Percentiles rank a stretch among this genome's conserved stretches.
Conservation (phyloP, 2,888 invertebrate genomes). For the Mythimna pallens region DNA sequence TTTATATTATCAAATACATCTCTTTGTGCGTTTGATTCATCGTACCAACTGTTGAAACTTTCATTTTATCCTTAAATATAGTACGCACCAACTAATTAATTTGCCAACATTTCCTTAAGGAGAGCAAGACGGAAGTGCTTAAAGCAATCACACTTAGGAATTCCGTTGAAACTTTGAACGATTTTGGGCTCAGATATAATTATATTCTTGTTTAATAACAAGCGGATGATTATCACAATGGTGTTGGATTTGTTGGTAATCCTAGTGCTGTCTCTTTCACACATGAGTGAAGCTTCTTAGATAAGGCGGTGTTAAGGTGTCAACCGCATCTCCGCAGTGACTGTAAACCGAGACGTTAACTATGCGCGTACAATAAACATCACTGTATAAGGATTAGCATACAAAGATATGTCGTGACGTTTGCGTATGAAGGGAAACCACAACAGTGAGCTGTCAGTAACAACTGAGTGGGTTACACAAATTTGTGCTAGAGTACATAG, state of each 20-base stretch:
- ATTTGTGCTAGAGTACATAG: slow-evolving; percentile 25
- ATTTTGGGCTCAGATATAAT: slow-evolving; percentile 36
- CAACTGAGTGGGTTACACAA: slow-evolving; percentile 43
- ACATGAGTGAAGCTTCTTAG: slow-evolving; percentile 19
- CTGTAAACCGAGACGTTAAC: slow-evolving; percentile 39
- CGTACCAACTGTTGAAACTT: not conserved
- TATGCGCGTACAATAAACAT: slow-evolving; percentile 39
- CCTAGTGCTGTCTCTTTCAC: slow-evolving; percentile 35
- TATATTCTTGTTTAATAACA: slow-evolving; percentile 38
- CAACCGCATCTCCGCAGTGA: slow-evolving; percentile 52
- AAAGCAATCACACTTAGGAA: slow-evolving; percentile 31
- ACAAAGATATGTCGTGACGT: slow-evolving; percentile 52
- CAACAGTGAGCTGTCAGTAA: slow-evolving; percentile 53
- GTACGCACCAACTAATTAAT: slow-evolving; percentile 22
- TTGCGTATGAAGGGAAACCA: slow-evolving; percentile 43
- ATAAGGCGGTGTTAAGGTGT: slow-evolving; percentile 45
- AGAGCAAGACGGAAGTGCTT: slow-evolving; percentile 6
- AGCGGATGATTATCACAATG: slow-evolving; percentile 37
- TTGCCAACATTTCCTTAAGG: slow-evolving; percentile 22
- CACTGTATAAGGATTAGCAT: slow-evolving; percentile 44
- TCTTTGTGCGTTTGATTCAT: slow-evolving; percentile 24
- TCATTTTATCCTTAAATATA: slow-evolving; percentile 18
- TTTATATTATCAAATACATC: slow-evolving; percentile 10
- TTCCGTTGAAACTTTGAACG: slow-evolving; percentile 34
- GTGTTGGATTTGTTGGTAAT: slow-evolving; percentile 37